Conservation (phyloP, 53 echinoderm and acorn worm genomes). For the Paracentrotus lividus region DNA sequence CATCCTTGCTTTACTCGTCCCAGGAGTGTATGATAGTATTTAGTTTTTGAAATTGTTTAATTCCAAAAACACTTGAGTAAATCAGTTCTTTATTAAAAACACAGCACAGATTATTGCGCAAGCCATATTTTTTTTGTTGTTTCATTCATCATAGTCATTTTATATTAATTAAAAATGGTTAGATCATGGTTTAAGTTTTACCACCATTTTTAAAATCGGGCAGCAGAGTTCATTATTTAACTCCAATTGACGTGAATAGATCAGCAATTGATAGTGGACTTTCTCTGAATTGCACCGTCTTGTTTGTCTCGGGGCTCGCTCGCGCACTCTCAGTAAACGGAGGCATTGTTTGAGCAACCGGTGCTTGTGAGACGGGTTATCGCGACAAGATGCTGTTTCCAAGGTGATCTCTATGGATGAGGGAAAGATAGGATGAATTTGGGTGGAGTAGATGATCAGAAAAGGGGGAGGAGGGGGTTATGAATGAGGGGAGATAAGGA, state of each 20-base stretch:
- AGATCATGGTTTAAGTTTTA: too few species aligned
- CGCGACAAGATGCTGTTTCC: slow-evolving; percentile 62
- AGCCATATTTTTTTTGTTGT: too few species aligned
- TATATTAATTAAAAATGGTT: too few species aligned
- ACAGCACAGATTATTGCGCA: too few species aligned
- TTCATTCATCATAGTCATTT: too few species aligned
- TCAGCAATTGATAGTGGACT: not conserved
- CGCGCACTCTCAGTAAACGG: slow-evolving; percentile 53
- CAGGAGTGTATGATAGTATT: too few species aligned
- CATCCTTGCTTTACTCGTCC: too few species aligned
- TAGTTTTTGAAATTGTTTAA: too few species aligned
- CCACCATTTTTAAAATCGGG: too few species aligned
- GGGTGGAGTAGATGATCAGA: not conserved
- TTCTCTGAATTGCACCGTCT: slow-evolving; percentile 3
- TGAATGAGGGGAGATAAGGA: not conserved
- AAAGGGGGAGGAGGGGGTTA: not conserved
- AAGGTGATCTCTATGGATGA: slow-evolving; percentile 19
- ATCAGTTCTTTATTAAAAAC: too few species aligned
- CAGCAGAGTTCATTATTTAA: too few species aligned
- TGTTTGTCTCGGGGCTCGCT: slow-evolving; percentile 27
- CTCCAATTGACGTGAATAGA: not conserved
- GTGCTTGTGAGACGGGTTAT: slow-evolving; percentile 58
- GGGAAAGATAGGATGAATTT: not conserved
- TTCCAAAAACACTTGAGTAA: too few species aligned
- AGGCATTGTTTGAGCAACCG: slow-evolving; percentile 68